These are phyloP conservation scores for Carlito syrichta DNA, from an alignment of 2,113 vertebrate species.

Conservation along the genomic window DNA sequence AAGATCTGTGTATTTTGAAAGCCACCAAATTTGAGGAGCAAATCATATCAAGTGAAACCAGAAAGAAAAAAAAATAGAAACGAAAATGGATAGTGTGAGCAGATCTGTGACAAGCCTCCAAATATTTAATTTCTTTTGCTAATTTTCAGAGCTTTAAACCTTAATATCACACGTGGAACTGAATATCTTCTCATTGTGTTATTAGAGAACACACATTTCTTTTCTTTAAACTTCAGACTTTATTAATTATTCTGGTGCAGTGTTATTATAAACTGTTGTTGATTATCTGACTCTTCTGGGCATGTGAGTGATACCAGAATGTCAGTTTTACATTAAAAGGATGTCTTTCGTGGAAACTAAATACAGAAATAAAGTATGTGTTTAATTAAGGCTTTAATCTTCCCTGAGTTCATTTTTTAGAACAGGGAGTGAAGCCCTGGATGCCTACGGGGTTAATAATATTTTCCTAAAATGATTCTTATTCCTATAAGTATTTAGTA, in stretches of 20 bases:
- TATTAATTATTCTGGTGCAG: conserved; percentile 73
- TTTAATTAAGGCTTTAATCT: conserved; percentile 86
- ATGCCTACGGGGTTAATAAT: conserved; percentile 80
- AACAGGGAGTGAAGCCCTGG: conserved; percentile 26
- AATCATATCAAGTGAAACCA: background rate
- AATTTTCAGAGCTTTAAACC: background rate
- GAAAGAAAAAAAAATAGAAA: background rate
- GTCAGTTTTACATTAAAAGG: conserved; percentile 84
- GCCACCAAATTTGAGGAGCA: background rate
- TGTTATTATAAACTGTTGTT: conserved; percentile 81
- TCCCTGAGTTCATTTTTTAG: conserved; percentile 75
- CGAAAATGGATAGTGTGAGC: background rate
- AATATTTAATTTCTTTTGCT: background rate
- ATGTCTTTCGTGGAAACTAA: conserved; percentile 83
- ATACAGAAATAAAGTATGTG: conserved; percentile 84
- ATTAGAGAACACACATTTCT: conserved; percentile 36
- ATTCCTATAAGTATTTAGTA: conserved; percentile 77
- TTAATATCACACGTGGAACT: conserved; percentile 38
- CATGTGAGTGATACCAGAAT: conserved; percentile 77
- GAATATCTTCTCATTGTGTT: background rate
- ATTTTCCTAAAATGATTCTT: conserved; percentile 79
- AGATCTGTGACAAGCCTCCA: background rate
- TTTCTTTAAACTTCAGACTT: conserved; percentile 71
- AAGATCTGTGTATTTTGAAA: background rate
- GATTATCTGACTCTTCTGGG: conserved; percentile 83